A percentile compares a stretch with the other conserved stretches of the same genome.
These are phyloP conservation scores for Oxyteleia sp. DNA, from an alignment of 2,888 invertebrate species.

Conservation along the genomic window DNA sequence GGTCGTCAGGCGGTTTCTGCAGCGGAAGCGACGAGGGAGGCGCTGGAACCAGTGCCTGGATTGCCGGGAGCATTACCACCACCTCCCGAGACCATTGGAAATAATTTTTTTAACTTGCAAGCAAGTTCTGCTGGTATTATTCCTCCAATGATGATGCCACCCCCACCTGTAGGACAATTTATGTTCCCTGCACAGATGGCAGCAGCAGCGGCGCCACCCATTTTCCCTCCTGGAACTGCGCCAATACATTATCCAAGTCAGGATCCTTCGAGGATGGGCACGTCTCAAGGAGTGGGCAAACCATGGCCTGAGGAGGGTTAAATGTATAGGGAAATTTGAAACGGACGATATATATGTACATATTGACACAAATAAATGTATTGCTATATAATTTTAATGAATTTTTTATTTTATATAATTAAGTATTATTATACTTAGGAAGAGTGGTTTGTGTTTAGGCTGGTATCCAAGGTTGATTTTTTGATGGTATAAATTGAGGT, in stretches of 20 bases:
- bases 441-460: no score
- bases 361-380: no score
- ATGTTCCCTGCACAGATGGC: constrained; percentile 87
- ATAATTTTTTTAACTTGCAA: constrained; percentile 91
- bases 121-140: constrained; percentile 83
- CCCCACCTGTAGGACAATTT: constrained; percentile 88
- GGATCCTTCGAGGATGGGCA: constrained; percentile 97
- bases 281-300: constrained; percentile 88
- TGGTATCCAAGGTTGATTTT: no score
- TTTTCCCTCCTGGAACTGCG: constrained; percentile 89
- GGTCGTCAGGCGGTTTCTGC: constrained; percentile 90
- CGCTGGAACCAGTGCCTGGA: constrained; percentile 93
- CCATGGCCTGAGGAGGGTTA: constrained; percentile 85
- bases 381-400: no score
- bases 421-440: no score
- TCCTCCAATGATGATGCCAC: constrained; percentile 87
- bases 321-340: neutral
- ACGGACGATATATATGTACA: no score
- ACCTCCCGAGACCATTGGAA: constrained; percentile 89
- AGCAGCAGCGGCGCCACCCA: constrained; percentile 87
- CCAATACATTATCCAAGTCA: constrained; percentile 98
- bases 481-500: no score
- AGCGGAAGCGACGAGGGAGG: constrained; percentile 88
- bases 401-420: no score
- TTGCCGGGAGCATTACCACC: constrained; percentile 91